Base-by-base conservation (phyloP, 2,797 vertebrate genomes). In the Orestias chungarensis region DNA sequence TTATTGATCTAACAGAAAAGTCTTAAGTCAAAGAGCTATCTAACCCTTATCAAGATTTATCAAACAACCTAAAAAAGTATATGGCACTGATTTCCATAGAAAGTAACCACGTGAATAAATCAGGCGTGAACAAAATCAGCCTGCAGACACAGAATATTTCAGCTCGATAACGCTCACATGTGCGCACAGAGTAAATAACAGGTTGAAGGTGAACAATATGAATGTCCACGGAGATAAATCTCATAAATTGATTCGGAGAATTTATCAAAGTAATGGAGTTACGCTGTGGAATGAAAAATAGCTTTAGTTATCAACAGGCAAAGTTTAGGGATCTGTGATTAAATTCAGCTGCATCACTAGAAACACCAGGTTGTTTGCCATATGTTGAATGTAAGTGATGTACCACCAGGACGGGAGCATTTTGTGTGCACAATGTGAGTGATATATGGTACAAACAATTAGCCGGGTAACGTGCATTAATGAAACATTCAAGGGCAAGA, bases 401-500 rank as follows among this genome's bases (percentile, higher is more conserved):
- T 74, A 70, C 68, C 66, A 77, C 69, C 76, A 75, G 64, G 76
- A 76, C 68, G 33, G 64, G 40, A 29, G 65, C 38, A 57, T 73
- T 71, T 81, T 54, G 69, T 31, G 49, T 43, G 55, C 29, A 64
- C 12, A 43, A 64, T 75, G 70, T 44, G 12, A 64, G 59, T 75
- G 69, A 81, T 82, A 82, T 43, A 64, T 76, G 73, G 79, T 76
- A 82, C 82, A 85, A 91, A 93, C 84, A 91, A 85, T 80, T 59
- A 80, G 68, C 68, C 47, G 65, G 84, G 75, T 86, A 89, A 88
- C 89, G 83, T 86, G 86, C 88, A 91, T 92, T 89, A 92, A 92
- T 90, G 86, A 85, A 91, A 90, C 73, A 91, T 91, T 86, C 83
- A 84, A 84, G 81, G 80, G 72, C 80, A 83, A 84, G 86, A 84